Evolutionary conservation across 1,140 invertebrate species (phyloP), one percentile per base, ranked within the genome.

Genomic region (Colletes gigas): DNA sequence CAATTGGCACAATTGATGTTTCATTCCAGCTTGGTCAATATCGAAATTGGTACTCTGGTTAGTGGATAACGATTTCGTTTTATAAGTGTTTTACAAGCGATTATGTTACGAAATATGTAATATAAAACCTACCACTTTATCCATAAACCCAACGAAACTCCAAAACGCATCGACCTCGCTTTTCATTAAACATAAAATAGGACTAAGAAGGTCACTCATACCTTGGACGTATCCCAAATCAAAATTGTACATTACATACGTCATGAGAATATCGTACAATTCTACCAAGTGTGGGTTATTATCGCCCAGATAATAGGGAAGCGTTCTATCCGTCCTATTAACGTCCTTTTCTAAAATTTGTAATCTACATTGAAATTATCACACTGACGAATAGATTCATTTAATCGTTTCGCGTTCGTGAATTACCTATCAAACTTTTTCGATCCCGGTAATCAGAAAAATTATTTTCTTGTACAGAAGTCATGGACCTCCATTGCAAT

Each of bases 231-330:
- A 98, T 88, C 98, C 98, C 79, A 99, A 94, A 94, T 99, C 99
- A 94, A 99, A 99, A 94, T 99, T 99, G 91, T 99, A 99, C 98
- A 99, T 99, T n/a, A 98, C 97, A 92, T 99, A 99, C 0, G 99
- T 99, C 97, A 99, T 99, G 3, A 99, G 94, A 89, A 99, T 98
- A 89, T 99, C 97, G 87, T 97, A 96, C 1, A 99, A 93, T 21
- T 97, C 94, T 74, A 95, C 93, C 50, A 99, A 93, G 93, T 99
- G 98, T 12, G 96, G 95, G 94, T 99, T 99, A 87, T 98, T 95
- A 82, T 99, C 98, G 1, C 98, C 98, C 44, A 96, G 95, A 93
- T 97, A 99, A 92, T 97, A 99, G 12, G 96, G 95, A 89, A 98
- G 96, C 7, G 96, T 97, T 89, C 99, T 94, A 92, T 99, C 99